Evolutionary conservation across 2,888 invertebrate genomes (phyloP), one percentile per base, ranked within the genome.

Genomic region (Lasioglossum zephyrum): DNA sequence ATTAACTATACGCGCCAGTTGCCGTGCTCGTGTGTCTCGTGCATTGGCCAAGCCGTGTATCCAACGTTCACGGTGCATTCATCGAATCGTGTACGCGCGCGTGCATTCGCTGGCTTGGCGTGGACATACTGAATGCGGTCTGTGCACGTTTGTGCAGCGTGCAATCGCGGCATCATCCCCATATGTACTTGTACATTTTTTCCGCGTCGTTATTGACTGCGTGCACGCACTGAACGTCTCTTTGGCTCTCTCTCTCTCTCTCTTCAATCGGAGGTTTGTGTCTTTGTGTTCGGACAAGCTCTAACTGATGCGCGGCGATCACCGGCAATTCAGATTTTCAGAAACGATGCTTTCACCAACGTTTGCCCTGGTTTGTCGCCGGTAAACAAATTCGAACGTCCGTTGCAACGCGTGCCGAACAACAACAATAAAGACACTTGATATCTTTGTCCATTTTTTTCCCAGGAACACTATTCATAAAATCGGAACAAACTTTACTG

Each of bases 81-180:
- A 36, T 66, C 66, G 66, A 36, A 66, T 66, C 36, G 66, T 66
- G 66, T 66, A 66, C 36, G 66, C 18, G 66, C 18, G 66, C 18
- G 36, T 66, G 66, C 36, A 36, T 66, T 66, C 36, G 36, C 66
- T 9, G 36, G 36, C 16, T 6, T 36, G 8, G 9, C 36, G 66
- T 16, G 66, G 6, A 36, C 66, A 66, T 66, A 36, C 36, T 66
- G 66, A 66, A 66, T 36, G 36, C 66, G 36, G 36, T 36, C 66
- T 66, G 18, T 66, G 36, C 66, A 66, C 36, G 66, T 66, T 66
- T 36, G 36, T 66, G 66, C 36, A 66, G 36, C 31, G 26, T 11
- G 57, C 57, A 57, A 4, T 66, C 36, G 36, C 36, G 18, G 36
- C 36, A 36, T 36, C 36, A 36, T 8, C 36, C 36, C 36, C 18